Evolutionary conservation across 2,797 vertebrate species (phyloP).

Genomic region (Bryconaethiops microstoma): DNA sequence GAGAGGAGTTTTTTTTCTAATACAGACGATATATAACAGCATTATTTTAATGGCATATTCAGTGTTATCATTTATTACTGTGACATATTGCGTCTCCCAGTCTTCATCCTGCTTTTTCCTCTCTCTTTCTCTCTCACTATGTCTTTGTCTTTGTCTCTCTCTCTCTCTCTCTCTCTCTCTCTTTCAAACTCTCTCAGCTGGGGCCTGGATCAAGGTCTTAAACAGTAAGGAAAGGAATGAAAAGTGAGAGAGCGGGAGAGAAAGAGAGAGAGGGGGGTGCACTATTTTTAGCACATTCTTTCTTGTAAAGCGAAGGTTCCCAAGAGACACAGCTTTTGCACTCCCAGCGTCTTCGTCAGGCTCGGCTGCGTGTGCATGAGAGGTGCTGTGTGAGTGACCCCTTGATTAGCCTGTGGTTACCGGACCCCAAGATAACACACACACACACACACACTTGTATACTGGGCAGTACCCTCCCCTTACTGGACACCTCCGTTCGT

Average conservation of each 20-base stretch:
- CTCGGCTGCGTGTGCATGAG: conserved; percentile 42
- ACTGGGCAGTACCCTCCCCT: conserved; percentile 50
- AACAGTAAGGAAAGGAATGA: conserved; percentile 38
- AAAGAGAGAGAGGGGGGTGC: conserved; percentile 40
- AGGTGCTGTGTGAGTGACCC: conserved; percentile 36
- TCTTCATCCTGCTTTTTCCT: background rate
- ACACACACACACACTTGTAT: conserved; percentile 26
- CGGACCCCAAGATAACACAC: conserved; percentile 31
- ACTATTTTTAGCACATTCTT: conserved; percentile 77
- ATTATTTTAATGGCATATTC: too few relatives aligned
- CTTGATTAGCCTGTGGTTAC: conserved; percentile 42
- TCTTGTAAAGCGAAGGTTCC: conserved; percentile 65
- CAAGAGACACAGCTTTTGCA: conserved; percentile 65
- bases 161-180: conserved; percentile 28
- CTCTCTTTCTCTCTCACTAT: background rate
- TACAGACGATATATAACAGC: too few relatives aligned
- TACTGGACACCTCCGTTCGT: conserved; percentile 65
- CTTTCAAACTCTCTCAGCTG: conserved; percentile 30
- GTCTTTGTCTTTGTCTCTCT: background rate
- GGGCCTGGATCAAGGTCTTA: conserved; percentile 34
- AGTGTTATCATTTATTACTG: too few relatives aligned
- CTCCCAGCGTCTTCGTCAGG: conserved; percentile 66
- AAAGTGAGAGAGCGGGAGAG: conserved; percentile 34
- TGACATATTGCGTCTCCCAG: too few relatives aligned
- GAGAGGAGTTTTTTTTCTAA: too few relatives aligned